Conservation (phyloP, 37 sponge, comb jelly and placozoan genomes). For the Geodia barretti region DNA sequence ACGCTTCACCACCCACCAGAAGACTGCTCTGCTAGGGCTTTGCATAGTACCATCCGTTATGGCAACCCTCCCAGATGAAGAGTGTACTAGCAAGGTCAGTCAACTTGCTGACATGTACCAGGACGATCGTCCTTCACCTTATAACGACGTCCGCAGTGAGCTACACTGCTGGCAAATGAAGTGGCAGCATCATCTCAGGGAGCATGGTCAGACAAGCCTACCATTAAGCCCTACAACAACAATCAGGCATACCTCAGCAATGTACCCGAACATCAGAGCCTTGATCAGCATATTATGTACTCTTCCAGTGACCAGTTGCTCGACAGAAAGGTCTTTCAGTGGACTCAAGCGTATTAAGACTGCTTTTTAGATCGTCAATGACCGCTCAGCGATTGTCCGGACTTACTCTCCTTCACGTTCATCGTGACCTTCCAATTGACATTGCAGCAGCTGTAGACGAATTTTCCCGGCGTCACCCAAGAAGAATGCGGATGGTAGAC, state of each 20-base stretch:
- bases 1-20: constrained; percentile 27
- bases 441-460: constrained; percentile 22
- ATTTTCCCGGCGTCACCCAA: constrained; percentile 5
- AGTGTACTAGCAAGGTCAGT: constrained; percentile 9
- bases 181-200: neutral
- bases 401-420: constrained; percentile 29
- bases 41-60: constrained; percentile 29
- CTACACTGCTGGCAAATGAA: constrained; percentile 29
- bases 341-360: constrained; percentile 43
- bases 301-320: constrained; percentile 17
- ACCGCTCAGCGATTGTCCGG: constrained; percentile 14
- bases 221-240: constrained; percentile 4
- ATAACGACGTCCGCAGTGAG: constrained; percentile 1
- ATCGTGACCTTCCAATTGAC: constrained; percentile 12
- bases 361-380: constrained; percentile 13
- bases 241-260: constrained; percentile 12
- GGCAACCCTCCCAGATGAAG: constrained; percentile 30
- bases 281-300: constrained; percentile 22
- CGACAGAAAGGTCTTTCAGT: constrained; percentile 52
- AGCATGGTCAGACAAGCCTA: constrained; percentile 15
- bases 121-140: constrained; percentile 21
- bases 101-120: constrained; percentile 29
- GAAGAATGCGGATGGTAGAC: too few relatives aligned
- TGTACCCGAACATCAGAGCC: constrained; percentile 26
- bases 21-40: constrained; percentile 39